Conservation (phyloP, 2,797 vertebrate species). For the Spatula clypeata region DNA sequence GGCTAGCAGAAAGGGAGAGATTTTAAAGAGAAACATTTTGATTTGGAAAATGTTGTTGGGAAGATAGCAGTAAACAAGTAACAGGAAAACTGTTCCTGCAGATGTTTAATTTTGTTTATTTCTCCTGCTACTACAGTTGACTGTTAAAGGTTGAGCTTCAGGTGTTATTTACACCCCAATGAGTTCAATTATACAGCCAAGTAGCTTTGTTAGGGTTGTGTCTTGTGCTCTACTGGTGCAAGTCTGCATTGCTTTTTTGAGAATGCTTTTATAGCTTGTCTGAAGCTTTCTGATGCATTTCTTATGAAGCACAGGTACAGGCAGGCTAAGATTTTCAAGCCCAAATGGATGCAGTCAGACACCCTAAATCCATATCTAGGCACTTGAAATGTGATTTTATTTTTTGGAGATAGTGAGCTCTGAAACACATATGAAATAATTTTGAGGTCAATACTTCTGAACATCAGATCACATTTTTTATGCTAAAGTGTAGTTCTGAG, state of each 20-base stretch:
- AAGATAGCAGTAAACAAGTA: background rate
- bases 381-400: slow-evolving; percentile 44
- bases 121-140: background rate
- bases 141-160: background rate
- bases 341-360: slow-evolving; percentile 18
- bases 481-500: slow-evolving; percentile 43
- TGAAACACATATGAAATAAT: background rate
- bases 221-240: background rate
- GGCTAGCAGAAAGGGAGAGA: background rate
- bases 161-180: background rate
- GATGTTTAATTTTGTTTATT: background rate
- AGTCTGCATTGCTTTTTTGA: slow-evolving; percentile 4
- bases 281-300: slow-evolving; percentile 56
- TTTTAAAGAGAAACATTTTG: background rate
- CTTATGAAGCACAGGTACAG: slow-evolving; percentile 52
- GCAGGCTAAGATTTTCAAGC: slow-evolving; percentile 51
- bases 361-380: slow-evolving; percentile 38
- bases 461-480: slow-evolving; percentile 14
- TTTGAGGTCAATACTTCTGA: background rate
- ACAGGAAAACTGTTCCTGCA: background rate
- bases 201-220: background rate
- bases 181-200: slow-evolving; percentile 22
- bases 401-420: background rate
- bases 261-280: slow-evolving; percentile 49
- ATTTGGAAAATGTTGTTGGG: background rate